Evolutionary conservation across 1,140 invertebrate species (phyloP).

Genomic region (Onthophagus taurus): DNA sequence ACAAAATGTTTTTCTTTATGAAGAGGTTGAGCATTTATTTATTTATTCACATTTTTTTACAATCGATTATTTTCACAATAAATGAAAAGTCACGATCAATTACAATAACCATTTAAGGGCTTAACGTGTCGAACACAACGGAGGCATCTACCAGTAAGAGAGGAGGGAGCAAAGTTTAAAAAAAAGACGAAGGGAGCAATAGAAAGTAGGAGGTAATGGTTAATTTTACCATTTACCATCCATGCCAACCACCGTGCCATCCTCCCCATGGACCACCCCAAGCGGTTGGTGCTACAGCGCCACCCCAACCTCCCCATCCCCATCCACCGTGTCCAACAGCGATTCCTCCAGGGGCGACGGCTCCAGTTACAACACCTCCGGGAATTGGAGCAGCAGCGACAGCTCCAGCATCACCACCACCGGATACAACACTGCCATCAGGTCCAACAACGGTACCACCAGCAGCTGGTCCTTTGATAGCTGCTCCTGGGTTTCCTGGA

Average conservation of each 20-base stretch:
- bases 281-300: conserved; percentile 1
- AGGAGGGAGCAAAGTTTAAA: too few species aligned
- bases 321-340: conserved; percentile 7
- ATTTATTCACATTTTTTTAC: too few species aligned
- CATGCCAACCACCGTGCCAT: background rate
- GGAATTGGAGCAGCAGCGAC: conserved; percentile 16
- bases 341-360: conserved; percentile 23
- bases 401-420: conserved; percentile 20
- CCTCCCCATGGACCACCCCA: conserved; percentile 11
- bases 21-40: too few species aligned
- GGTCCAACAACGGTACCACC: conserved; percentile 16
- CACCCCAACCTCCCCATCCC: conserved; percentile 11
- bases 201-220: background rate
- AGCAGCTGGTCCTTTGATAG: conserved; percentile 19
- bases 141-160: too few species aligned
- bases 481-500: conserved; percentile 26
- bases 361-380: conserved; percentile 27
- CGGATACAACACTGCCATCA: conserved; percentile 20
- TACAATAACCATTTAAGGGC: too few species aligned
- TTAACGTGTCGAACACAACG: too few species aligned
- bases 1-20: too few species aligned
- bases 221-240: conserved; percentile 3
- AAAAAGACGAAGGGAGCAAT: too few species aligned
- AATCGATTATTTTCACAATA: too few species aligned
- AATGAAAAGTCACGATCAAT: too few species aligned